These are phyloP conservation scores for Sebastiscus tertius DNA, from an alignment of 2,797 vertebrate genomes.

Conservation along the genomic window DNA sequence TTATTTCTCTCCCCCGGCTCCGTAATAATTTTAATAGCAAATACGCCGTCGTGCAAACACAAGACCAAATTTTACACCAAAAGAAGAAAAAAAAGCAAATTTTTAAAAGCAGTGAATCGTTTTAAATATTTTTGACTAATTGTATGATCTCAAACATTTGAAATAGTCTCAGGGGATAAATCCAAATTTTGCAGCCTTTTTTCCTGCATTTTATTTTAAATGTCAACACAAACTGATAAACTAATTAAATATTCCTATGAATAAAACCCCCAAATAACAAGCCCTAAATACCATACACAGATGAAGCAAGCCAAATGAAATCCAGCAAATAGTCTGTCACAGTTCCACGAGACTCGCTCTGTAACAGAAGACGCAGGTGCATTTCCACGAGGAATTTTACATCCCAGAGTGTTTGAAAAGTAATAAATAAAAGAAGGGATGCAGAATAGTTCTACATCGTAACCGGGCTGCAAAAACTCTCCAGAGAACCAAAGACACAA, in stretches of 20 bases:
- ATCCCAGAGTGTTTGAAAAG: not conserved
- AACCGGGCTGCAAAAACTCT: not conserved
- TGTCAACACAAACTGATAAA: not conserved
- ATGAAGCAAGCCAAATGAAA: not conserved
- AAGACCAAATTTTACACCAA: not conserved
- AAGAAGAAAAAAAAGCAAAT: not conserved
- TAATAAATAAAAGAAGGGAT: slow-evolving; percentile 1
- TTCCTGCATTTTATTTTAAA: not conserved
- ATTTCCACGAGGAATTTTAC: not conserved
- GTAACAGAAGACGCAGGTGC: no score
- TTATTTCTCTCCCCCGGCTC: no score
- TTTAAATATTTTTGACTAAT: not conserved
- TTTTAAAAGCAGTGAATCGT: not conserved
- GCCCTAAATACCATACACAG: not conserved
- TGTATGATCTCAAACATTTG: not conserved
- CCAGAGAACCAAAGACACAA: not conserved
- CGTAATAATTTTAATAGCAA: no score
- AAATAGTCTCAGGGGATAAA: no score
- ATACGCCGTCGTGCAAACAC: not conserved
- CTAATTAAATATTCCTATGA: not conserved
- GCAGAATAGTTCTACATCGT: not conserved
- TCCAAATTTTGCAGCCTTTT: not conserved
- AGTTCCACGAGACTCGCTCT: not conserved
- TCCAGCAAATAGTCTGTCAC: not conserved
- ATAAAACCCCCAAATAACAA: not conserved